These are phyloP conservation scores for Ondatra zibethicus DNA, from an alignment of 2,113 vertebrate species.

Conservation along the genomic window DNA sequence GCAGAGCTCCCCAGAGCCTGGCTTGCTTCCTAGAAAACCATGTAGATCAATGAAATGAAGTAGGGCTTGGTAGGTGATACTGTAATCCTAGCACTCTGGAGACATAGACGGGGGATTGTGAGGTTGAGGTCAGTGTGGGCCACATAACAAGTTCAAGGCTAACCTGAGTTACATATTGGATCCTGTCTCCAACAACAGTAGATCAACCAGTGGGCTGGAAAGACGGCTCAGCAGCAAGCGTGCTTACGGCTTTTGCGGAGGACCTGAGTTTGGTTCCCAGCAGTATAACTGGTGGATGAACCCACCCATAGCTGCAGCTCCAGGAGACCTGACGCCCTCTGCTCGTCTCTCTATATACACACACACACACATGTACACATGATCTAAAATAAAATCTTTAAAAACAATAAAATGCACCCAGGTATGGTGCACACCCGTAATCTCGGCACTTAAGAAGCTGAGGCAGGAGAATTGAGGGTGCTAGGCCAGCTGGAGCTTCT, in stretches of 20 bases:
- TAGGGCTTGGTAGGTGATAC: not conserved
- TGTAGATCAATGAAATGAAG: not conserved
- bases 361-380: not conserved
- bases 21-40: not conserved
- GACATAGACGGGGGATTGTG: not conserved
- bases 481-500: not conserved
- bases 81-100: not conserved
- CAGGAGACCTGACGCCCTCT: not conserved
- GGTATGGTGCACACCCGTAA: not conserved
- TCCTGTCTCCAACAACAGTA: not conserved
- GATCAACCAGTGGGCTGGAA: not conserved
- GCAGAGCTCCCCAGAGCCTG: not conserved
- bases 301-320: not conserved
- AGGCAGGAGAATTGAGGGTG: not conserved
- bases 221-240: not conserved
- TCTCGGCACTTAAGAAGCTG: not conserved
- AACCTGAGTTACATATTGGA: not conserved
- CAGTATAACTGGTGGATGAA: not conserved
- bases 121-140: not conserved
- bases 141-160: not conserved
- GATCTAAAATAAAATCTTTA: not conserved
- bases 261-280: not conserved
- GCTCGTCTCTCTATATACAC: not conserved
- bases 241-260: not conserved
- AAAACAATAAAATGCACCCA: not conserved